Evolutionary conservation across 1,140 invertebrate species (phyloP), one percentile per base, ranked within the genome.

Genomic region (Drosophila pallidifrons): DNA sequence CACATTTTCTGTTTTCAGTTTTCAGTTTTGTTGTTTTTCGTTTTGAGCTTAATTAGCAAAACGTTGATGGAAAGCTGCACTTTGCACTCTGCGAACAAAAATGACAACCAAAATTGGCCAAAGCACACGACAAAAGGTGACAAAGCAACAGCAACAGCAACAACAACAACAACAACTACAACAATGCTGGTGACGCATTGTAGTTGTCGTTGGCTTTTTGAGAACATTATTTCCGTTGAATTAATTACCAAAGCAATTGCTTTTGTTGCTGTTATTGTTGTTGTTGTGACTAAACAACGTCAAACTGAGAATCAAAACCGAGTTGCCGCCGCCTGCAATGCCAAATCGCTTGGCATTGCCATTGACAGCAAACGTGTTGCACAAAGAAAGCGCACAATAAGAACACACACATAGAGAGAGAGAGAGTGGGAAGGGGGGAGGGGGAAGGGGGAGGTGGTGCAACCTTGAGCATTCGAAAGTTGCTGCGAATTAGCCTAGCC

Each of bases 181-280:
- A n/a, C n/a, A n/a, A n/a, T n/a, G n/a, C 13, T 46, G 28, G 32
- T 60, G 81, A 78, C 75, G 75, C 80, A 82, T 71, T 38, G 38
- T 13, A 45, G 38, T 41, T 61, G 61, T 43, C 38, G 46, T 64
- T 58, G 10, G 57, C 63, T 59, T 75, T 75, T 61, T 45, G 41
- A 66, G 49, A 79, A 73, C 79, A 74, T 82, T 88, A 77, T 82
- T 88, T 88, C 82, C 82, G 82, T 61, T 77, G 76, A 88, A 86
- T 86, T 88, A 76, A 86, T 86, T 86, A 79, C 43, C 59, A 57
- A 57, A 75, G 66, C 58, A 43, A 43, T 60, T 15, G 38, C 41
- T 38, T 15, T 68, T 52, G 38, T 16, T 16, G 16, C 16, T 16
- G 16, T 16, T 16, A 16, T 8, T 67, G 63, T 10, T 66, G 47